These are phyloP conservation scores for Mungos mungo DNA, from an alignment of 2,113 vertebrate genomes.

Conservation along the genomic window DNA sequence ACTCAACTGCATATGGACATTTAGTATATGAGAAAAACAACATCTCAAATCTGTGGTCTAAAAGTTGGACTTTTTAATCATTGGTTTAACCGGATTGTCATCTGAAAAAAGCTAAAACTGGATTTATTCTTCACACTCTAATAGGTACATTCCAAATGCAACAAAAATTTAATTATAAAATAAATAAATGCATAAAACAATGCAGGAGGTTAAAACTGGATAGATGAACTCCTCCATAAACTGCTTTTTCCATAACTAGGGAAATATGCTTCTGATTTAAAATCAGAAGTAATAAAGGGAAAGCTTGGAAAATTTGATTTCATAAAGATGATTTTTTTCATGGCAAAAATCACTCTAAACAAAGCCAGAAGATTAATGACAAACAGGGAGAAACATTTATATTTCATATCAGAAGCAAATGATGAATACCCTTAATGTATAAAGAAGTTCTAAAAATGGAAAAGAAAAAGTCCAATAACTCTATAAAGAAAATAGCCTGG, in stretches of 20 bases:
- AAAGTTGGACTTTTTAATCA: background rate
- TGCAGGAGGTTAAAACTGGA: background rate
- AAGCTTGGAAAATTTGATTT: background rate
- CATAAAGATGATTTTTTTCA: background rate
- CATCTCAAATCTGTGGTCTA: background rate
- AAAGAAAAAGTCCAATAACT: background rate
- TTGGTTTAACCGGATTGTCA: background rate
- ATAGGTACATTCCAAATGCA: background rate
- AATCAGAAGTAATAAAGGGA: background rate
- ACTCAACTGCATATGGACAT: background rate
- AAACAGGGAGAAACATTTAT: background rate
- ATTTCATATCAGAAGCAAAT: background rate
- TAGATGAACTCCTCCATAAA: background rate
- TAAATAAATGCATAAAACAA: background rate
- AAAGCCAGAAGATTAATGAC: background rate
- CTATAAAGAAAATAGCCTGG: background rate
- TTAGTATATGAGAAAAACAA: background rate
- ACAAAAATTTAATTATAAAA: background rate
- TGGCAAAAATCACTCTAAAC: background rate
- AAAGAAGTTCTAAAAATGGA: background rate
- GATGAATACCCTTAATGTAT: background rate
- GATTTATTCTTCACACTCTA: background rate
- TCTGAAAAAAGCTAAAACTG: background rate
- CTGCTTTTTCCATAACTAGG: background rate
- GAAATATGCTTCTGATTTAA: background rate